Base-by-base conservation (phyloP, 1,140 invertebrate genomes). In the Heliconius congener region DNA sequence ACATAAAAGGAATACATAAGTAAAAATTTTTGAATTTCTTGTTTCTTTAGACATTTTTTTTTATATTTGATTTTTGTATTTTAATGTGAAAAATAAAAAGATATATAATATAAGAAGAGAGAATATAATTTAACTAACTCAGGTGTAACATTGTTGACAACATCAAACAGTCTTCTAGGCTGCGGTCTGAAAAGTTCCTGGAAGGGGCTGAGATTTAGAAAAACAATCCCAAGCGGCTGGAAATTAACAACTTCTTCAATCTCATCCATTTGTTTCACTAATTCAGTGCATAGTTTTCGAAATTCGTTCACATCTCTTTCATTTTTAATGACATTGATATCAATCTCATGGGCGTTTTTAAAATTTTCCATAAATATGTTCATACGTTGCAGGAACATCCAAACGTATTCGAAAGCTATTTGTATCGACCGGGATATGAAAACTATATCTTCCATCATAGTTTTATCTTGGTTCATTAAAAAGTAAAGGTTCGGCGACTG, bases 151-250 rank as follows among this genome's bases (percentile, higher is more conserved):
- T 74, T 86, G 18, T 86, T 79, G n/a, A 94, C 84, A n/a, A 97
- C 95, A 75, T 95, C 94, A 74, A 97, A 95, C 72, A 98, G 95
- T 76, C 96, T 90, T 8, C 95, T 91, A 3, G 97, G 97, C 70
- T 96, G 96, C 0, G 97, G 96, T 18, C 96, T 94, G 30, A 97
- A 95, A 30, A 96, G 91, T 30, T 95, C 95, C 91, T 97, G 97
- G 86, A 98, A 97, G 52, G 96, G 95, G n/a, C 92, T 88, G 23
- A 97, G 95, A 79, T 96, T 96, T 8, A 98, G 87, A 76, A 96
- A 95, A 66, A 98, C 89, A 39, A 98, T 90, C 1, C 98, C 98
- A 8, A 96, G 81, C 0, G 94, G 94, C 80, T 97, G 95, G 74
- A 93, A 94, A 70, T 96, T 95, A 18, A 96, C 93, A 30, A 98